A percentile compares a stretch with the other conserved stretches of the same genome.
phyloP scores from a whole-genome alignment of 2,797 vertebrate genomes.

The Cichlasoma orientale region DNA sequence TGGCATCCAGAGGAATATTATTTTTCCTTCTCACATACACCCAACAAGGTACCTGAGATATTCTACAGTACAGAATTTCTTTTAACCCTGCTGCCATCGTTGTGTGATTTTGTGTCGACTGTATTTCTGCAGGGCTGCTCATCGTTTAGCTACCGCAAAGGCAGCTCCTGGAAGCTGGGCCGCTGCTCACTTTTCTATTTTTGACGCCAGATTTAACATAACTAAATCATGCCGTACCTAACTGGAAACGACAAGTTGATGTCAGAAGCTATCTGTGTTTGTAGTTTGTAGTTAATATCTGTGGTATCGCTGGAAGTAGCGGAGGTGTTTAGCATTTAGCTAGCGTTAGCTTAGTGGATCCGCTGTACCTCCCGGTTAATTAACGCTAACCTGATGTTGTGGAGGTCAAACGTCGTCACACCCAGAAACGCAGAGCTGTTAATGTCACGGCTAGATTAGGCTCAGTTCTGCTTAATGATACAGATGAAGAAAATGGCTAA shows the following conservation, averaged over 20 bases:
- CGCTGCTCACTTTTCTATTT: constrained; percentile 19
- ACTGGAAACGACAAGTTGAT: accelerated
- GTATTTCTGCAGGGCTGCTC: background rate
- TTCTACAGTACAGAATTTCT: background rate
- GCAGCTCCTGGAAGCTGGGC: constrained; percentile 50
- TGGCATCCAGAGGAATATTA: background rate
- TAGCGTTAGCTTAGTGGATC: constrained; percentile 30
- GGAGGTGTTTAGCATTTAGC: constrained; percentile 47
- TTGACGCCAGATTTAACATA: constrained; percentile 1
- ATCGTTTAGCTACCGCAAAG: background rate
- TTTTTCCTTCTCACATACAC: background rate
- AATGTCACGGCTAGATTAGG: too few species aligned
- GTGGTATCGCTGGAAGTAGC: background rate
- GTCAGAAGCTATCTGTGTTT: background rate
- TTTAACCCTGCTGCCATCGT: background rate
- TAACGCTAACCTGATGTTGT: background rate
- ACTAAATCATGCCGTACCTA: background rate
- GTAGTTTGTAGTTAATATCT: background rate
- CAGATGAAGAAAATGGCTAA: background rate
- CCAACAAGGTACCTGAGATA: constrained; percentile 26
- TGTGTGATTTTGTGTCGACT: background rate
- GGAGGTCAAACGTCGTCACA: background rate
- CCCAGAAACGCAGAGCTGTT: background rate
- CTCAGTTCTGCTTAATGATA: background rate
- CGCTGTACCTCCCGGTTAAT: background rate